Base-by-base conservation (phyloP, 2,797 vertebrate genomes). In the Anisognathus igniventris region DNA sequence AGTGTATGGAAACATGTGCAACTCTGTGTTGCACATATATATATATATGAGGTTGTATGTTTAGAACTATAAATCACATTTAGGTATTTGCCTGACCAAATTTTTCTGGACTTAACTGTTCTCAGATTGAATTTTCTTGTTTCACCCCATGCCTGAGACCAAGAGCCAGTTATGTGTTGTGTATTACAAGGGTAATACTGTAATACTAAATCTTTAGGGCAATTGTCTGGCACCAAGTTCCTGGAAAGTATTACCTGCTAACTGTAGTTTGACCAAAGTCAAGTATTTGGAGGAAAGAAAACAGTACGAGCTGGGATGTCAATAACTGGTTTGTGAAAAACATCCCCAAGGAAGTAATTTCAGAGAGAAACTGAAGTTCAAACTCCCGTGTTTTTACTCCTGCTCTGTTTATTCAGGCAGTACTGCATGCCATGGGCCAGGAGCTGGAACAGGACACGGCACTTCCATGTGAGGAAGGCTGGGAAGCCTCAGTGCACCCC, bases 391-490 rank as follows among this genome's bases (percentile, higher is more conserved):
- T 21, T 92, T 73, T 48, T 30, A 45, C 10, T 74, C 21, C 4
- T 13, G 12, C 21, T 45, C 27, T 42, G 7, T 65, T 82, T 58
- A 19, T 19, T 28, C 45, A 40, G 48, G 57, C 35, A 80, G 4
- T 8, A 45, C 12, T 11, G 18, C 4, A 3, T 2, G 5, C 45
- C 28, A 7, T 0, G 7, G 21, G 57, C 48, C 37, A 48, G 18
- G 10, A 60, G 37, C 42, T 28, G 28, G 31, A 1, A 5, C 4
- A 39, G 66, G 50, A 64, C 21, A 5, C 1, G 0, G 6, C 37
- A 24, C 22, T 47, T 7, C 25, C 4, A 19, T 0, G 3, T 13
- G 27, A 61, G 27, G 27, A 40, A 61, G 27, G 10, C 0, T 4
- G 33, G 60, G 21, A 57, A 57, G 45, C 0, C 30, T 66, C 47